Conservation (phyloP, 2,888 invertebrate species). For the Pristionchus fissidentatus region DNA sequence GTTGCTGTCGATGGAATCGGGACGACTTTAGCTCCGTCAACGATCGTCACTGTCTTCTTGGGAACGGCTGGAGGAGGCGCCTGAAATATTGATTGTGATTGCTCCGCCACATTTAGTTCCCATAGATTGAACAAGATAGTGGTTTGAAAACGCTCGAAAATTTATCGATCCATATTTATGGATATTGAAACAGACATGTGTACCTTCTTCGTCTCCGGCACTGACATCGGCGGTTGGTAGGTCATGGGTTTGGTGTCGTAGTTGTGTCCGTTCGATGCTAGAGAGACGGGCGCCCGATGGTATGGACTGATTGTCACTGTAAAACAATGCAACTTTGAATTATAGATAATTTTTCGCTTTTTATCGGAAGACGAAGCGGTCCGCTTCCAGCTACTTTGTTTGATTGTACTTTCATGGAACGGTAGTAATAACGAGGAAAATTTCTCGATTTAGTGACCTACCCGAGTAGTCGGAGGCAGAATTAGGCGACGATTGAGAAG, state of each 20-base stretch:
- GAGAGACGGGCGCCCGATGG: slow-evolving; percentile 21
- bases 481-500: slow-evolving; percentile 46
- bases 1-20: background rate
- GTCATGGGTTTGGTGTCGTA: background rate
- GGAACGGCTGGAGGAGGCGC: slow-evolving; percentile 40
- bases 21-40: slow-evolving; percentile 3
- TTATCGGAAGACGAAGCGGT: too few relatives aligned
- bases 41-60: slow-evolving; percentile 48
- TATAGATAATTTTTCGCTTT: too few relatives aligned
- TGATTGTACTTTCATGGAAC: too few relatives aligned
- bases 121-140: too few relatives aligned
- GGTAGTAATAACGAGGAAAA: too few relatives aligned
- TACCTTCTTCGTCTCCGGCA: slow-evolving; percentile 1
- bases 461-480: slow-evolving; percentile 30
- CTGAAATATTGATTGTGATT: background rate
- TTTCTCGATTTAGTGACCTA: background rate
- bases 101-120: too few relatives aligned
- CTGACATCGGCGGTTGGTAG: background rate
- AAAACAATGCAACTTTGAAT: background rate
- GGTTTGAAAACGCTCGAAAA: too few relatives aligned
- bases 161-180: too few relatives aligned
- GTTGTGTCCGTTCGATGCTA: too few relatives aligned
- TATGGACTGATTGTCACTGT: slow-evolving; percentile 36
- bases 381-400: too few relatives aligned
- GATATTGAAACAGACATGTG: background rate